Evolutionary conservation across 2,888 invertebrate genomes (phyloP).

Genomic region (Macrosiphum euphorbiae): DNA sequence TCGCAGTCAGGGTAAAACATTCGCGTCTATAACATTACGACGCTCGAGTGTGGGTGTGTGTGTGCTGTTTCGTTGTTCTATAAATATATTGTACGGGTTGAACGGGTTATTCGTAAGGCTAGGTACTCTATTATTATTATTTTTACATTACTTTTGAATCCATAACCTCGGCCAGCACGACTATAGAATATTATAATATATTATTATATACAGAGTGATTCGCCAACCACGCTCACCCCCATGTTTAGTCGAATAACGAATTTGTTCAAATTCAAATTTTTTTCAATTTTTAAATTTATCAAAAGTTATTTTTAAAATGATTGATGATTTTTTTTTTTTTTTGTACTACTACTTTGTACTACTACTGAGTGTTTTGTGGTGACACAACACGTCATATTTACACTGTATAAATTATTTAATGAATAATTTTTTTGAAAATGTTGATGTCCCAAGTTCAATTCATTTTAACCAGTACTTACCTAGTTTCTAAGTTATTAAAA

Average conservation of each 20-base stretch:
- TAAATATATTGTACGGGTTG: not conserved
- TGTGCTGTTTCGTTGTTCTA: not conserved
- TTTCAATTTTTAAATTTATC: no score
- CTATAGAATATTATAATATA: not conserved
- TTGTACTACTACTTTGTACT: no score
- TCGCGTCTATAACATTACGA: not conserved
- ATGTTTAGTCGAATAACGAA: no score
- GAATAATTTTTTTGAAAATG: not conserved
- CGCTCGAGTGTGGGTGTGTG: slow-evolving; percentile 36
- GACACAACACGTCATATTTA: no score
- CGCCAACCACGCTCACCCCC: not conserved
- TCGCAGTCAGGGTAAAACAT: not conserved
- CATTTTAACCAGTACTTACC: not conserved
- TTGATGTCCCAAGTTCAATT: not conserved
- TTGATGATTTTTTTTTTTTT: not conserved
- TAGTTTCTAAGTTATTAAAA: not conserved
- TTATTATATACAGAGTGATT: not conserved
- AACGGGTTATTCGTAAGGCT: not conserved
- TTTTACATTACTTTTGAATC: not conserved
- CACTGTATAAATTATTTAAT: no score
- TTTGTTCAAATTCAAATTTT: not conserved
- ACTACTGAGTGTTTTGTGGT: no score
- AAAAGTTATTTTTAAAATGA: not conserved
- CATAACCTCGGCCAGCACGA: not conserved
- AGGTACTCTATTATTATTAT: not conserved